phyloP scores from a whole-genome alignment of 2,888 invertebrate genomes.

The Dryadula phaetusa region DNA sequence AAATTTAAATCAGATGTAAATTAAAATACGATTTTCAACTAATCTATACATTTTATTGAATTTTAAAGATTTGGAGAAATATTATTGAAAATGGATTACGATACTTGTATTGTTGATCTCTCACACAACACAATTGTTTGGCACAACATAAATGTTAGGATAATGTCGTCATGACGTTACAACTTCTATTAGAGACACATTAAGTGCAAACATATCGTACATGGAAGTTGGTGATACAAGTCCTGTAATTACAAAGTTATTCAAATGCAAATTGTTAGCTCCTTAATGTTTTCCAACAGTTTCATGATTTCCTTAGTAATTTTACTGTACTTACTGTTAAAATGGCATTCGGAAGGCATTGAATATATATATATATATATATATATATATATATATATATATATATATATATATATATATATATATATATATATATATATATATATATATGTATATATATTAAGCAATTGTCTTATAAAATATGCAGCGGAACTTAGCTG shows the following conservation, averaged over 20 bases:
- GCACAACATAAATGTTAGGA: neutral
- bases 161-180: neutral
- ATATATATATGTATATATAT: neutral
- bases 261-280: conserved; percentile 29
- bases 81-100: too few relatives aligned
- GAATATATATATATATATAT: neutral
- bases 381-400: neutral
- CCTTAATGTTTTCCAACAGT: conserved; percentile 25
- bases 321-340: neutral
- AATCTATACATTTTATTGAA: too few relatives aligned
- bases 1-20: too few relatives aligned
- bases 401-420: neutral
- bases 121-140: too few relatives aligned
- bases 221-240: conserved; percentile 13
- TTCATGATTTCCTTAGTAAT: neutral
- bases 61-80: too few relatives aligned
- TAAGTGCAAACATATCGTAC: conserved; percentile 12
- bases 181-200: conserved; percentile 9
- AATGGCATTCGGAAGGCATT: neutral
- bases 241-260: conserved; percentile 27
- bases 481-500: neutral
- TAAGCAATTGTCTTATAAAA: neutral
- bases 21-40: too few relatives aligned
- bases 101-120: too few relatives aligned
- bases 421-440: neutral